Conservation (phyloP, 2,113 vertebrate genomes). For the Cnemophilus loriae region DNA sequence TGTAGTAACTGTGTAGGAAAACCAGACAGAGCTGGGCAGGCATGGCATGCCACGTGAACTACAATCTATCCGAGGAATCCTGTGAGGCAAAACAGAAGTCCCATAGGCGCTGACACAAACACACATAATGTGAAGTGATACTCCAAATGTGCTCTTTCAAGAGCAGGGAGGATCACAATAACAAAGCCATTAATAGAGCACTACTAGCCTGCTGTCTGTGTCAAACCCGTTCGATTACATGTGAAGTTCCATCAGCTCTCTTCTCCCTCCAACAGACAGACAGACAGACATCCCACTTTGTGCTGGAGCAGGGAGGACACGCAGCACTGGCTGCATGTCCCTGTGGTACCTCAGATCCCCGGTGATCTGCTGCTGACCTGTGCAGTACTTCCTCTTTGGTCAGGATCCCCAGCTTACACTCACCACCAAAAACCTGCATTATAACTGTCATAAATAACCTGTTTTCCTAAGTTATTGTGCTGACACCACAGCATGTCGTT, state of each 20-base stretch:
- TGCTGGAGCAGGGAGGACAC: background rate
- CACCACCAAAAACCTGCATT: background rate
- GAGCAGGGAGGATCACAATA: background rate
- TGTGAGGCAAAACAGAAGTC: background rate
- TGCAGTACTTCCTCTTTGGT: rapidly evolving
- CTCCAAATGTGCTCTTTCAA: background rate
- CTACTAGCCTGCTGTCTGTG: background rate
- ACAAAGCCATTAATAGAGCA: background rate
- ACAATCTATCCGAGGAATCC: background rate
- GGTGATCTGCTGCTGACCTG: background rate
- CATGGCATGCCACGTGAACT: background rate
- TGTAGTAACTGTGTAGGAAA: background rate
- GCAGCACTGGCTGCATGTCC: background rate
- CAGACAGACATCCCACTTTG: background rate
- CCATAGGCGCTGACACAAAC: background rate
- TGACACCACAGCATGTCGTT: rapidly evolving
- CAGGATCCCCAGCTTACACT: background rate
- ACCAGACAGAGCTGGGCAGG: background rate
- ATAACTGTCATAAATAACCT: background rate
- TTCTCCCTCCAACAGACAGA: background rate
- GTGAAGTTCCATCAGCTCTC: background rate
- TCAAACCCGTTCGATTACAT: rapidly evolving
- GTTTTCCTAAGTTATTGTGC: background rate
- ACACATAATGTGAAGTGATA: background rate
- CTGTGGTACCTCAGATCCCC: rapidly evolving